Evolutionary conservation across 2,113 vertebrate genomes (phyloP), one percentile per base, ranked within the genome.

Genomic region (Lasiurus cinereus): DNA sequence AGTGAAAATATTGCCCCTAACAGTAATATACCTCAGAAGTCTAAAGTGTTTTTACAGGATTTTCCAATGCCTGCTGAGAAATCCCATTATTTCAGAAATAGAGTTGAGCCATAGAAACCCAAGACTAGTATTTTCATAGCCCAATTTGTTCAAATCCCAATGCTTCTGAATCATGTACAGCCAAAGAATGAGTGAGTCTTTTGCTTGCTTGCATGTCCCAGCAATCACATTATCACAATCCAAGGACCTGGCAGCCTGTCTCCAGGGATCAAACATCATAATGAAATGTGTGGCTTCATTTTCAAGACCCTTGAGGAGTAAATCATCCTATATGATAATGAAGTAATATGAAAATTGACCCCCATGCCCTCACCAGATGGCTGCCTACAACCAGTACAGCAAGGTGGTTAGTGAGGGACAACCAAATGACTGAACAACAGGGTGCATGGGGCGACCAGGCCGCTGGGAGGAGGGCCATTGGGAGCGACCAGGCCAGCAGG

Each of bases 221-320:
- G 21, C 4, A 52, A n/a, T 83, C 9, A n/a, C 8, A 6, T 74
- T 29, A 21, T 33, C 59, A n/a, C 13, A 69, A 48, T 59, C 8
- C 52, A 43, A 27, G 13, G 39, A 21, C 39, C 73, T 90, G 9
- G 10, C 8, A 36, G 27, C 18, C n/a, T 82, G 54, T 73, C 27
- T 91, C 82, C 29, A 76, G 64, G 14, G 3, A 93, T 18, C 5
- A 10, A 67, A 2, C 18, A 79, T 59, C 21, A 67, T 13, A 50
- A 29, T 82, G 46, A 87, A 72, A 59, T 15, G 4, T 4, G 8
- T 43, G 52, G 76, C 67, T 54, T 74, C 4, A 33, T 24, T 70
- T 90, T 93, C 48, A 83, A 93, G 59, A 77, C 13, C 1, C 11
- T 50, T 84, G 52, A n/a, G 56, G 52, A 92, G 33, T 5, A 62